Conservation (phyloP, 2,888 invertebrate genomes). For the Callyntrura guangdongensis region DNA sequence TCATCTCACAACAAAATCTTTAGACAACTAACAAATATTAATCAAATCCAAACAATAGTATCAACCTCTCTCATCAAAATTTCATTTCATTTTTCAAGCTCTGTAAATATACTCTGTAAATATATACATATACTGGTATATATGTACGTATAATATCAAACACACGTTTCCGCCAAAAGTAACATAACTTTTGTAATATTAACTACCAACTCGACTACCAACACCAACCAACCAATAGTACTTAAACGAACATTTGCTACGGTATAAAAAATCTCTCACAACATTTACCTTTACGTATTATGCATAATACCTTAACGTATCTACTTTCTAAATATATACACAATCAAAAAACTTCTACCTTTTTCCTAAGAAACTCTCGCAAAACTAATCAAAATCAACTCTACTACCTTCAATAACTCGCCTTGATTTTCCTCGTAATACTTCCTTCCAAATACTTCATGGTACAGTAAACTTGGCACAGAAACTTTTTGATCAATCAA, state of each 20-base stretch:
- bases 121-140: not conserved
- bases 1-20: conserved; percentile 57
- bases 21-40: conserved; percentile 75
- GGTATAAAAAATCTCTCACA: not conserved
- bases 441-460: conserved; percentile 33
- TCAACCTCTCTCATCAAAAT: conserved; percentile 49
- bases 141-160: not conserved
- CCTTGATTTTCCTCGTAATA: conserved; percentile 24
- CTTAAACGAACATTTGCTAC: not conserved
- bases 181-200: conserved; percentile 15
- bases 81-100: conserved; percentile 69
- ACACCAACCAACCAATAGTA: not conserved
- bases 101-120: conserved; percentile 36
- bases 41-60: conserved; percentile 39
- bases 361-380: not conserved
- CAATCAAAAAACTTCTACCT: not conserved
- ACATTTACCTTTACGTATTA: not conserved
- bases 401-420: conserved; percentile 36
- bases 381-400: conserved; percentile 44
- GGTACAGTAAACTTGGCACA: conserved; percentile 53
- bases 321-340: too few relatives aligned
- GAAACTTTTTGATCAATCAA: conserved; percentile 58
- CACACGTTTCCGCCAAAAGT: conserved; percentile 17
- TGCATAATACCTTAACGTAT: not conserved
- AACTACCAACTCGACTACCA: conserved; percentile 3